A percentile compares a stretch with the other conserved stretches of the same genome.
These are phyloP conservation scores for Aptenodytes forsteri DNA, from an alignment of 2,113 vertebrate species.

Conservation along the genomic window DNA sequence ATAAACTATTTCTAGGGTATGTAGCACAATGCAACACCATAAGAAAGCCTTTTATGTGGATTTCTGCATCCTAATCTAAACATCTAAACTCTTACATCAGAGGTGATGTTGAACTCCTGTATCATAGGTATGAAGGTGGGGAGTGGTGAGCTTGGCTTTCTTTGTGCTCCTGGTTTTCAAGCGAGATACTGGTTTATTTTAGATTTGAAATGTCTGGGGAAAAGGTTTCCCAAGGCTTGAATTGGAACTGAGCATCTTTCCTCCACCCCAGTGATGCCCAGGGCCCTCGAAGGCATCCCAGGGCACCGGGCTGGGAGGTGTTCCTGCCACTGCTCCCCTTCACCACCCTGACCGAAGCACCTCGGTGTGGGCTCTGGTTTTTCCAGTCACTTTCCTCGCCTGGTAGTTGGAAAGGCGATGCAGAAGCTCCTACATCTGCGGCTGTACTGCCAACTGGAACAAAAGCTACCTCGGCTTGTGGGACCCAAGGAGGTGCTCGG, in stretches of 20 bases:
- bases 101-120: neutral
- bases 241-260: neutral
- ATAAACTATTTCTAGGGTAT: neutral
- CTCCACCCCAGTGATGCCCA: neutral
- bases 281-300: neutral
- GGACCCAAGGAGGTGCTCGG: neutral
- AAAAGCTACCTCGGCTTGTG: neutral
- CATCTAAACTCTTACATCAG: neutral
- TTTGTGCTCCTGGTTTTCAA: neutral
- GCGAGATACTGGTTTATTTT: neutral
- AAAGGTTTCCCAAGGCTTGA: neutral
- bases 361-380: neutral
- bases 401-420: fast-evolving
- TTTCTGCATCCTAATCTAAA: neutral
- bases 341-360: fast-evolving
- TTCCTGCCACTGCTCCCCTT: neutral
- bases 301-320: neutral
- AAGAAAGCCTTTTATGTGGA: neutral
- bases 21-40: neutral
- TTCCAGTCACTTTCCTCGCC: neutral
- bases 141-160: neutral
- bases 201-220: neutral
- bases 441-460: neutral
- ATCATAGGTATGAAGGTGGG: neutral
- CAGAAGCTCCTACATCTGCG: neutral